These are phyloP conservation scores for Python bivittatus DNA, from an alignment of 2,113 vertebrate species.

Conservation along the genomic window DNA sequence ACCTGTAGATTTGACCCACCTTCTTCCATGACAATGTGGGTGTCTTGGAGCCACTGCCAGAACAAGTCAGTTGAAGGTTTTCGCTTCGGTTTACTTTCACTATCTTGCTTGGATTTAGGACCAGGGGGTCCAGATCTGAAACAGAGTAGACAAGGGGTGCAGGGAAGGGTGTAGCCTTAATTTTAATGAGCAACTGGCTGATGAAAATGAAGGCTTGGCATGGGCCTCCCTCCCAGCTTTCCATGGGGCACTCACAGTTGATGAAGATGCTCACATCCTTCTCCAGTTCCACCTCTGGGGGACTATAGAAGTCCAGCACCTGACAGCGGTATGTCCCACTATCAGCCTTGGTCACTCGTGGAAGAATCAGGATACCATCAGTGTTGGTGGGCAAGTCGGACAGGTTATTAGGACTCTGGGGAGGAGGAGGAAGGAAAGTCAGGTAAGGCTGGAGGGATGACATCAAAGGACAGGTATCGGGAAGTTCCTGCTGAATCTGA, in stretches of 20 bases:
- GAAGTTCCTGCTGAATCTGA: too few species aligned
- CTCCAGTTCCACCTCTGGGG: conserved; percentile 47
- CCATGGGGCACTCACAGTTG: neutral
- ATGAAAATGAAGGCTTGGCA: too few species aligned
- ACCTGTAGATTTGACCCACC: conserved; percentile 61
- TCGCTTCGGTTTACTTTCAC: conserved; percentile 60
- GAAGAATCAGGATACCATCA: conserved; percentile 62
- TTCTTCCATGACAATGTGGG: conserved; percentile 82
- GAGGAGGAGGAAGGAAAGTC: neutral
- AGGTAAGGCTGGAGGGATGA: neutral
- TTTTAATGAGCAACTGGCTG: neutral
- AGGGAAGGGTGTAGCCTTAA: neutral
- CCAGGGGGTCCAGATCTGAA: conserved; percentile 80
- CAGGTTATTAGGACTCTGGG: neutral
- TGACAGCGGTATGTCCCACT: conserved; percentile 73
- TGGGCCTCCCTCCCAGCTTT: neutral
- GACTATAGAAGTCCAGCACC: conserved; percentile 75
- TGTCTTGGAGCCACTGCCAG: conserved; percentile 63
- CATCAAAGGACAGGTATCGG: neutral
- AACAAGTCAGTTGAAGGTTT: conserved; percentile 71
- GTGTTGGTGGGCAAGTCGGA: conserved; percentile 16
- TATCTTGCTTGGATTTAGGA: conserved; percentile 60
- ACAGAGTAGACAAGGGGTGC: too few species aligned
- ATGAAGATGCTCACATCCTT: conserved; percentile 67
- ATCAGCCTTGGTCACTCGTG: conserved; percentile 68